These are phyloP conservation scores for Galagoides demidoff DNA, from an alignment of 2,797 vertebrate species.

Conservation along the genomic window DNA sequence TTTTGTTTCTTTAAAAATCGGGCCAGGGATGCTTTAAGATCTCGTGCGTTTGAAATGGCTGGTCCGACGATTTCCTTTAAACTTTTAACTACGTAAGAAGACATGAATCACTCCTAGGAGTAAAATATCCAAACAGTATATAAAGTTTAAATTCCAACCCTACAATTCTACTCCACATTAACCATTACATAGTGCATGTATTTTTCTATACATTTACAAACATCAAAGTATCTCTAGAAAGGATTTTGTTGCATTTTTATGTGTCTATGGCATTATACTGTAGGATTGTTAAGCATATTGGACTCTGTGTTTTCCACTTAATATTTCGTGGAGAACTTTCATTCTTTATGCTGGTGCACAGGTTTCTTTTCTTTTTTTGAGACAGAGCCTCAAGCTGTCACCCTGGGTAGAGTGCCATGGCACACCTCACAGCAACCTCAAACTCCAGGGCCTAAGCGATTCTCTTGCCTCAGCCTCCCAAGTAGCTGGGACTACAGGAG, in stretches of 20 bases:
- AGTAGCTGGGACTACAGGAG: too few species aligned
- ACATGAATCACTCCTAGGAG: not conserved
- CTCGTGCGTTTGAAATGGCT: not conserved
- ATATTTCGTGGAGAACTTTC: not conserved
- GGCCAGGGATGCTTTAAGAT: not conserved
- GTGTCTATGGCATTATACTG: not conserved
- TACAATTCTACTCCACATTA: not conserved
- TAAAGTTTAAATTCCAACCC: not conserved
- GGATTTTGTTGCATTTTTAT: not conserved
- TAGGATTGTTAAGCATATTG: not conserved
- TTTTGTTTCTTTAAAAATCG: not conserved
- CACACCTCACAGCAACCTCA: too few species aligned
- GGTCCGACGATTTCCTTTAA: not conserved
- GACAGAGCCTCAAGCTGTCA: too few species aligned
- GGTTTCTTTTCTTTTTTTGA: not conserved
- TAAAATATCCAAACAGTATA: not conserved
- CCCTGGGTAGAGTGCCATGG: too few species aligned
- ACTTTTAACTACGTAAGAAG: not conserved
- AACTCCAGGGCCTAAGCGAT: too few species aligned
- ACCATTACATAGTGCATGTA: not conserved
- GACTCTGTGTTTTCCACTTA: not conserved
- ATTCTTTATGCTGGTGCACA: not conserved
- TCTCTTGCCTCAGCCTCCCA: too few species aligned
- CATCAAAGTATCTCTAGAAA: not conserved
- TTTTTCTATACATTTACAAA: not conserved